Conservation (phyloP, 2,113 vertebrate species). For the Poecile atricapillus region DNA sequence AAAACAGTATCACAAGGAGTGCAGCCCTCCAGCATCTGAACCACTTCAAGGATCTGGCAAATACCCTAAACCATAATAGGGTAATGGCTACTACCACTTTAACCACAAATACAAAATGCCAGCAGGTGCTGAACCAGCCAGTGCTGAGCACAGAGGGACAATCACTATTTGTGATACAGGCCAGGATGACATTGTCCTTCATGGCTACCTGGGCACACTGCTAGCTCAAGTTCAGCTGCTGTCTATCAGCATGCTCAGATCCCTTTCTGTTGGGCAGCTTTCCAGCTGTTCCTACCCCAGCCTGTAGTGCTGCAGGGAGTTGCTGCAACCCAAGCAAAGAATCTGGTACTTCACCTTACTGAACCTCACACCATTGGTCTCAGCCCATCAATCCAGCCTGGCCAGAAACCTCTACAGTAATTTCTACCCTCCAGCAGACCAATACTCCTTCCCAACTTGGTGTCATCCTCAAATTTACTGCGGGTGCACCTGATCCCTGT, state of each 20-base stretch:
- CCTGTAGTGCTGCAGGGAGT: not conserved
- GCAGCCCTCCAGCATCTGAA: not conserved
- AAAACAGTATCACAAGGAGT: not conserved
- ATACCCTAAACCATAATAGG: not conserved
- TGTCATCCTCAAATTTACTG: not conserved
- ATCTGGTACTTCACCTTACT: not conserved
- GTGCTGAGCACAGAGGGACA: not conserved
- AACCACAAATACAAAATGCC: not conserved
- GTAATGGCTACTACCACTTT: not conserved
- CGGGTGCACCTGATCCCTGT: accelerated
- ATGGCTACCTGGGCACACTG: not conserved
- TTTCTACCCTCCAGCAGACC: not conserved
- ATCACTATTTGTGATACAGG: not conserved
- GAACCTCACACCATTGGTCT: not conserved
- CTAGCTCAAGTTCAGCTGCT: not conserved
- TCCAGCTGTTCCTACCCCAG: not conserved
- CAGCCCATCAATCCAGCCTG: accelerated
- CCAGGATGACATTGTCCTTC: not conserved
- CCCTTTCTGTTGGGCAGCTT: not conserved
- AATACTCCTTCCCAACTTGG: not conserved
- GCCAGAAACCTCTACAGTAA: not conserved
- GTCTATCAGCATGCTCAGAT: not conserved
- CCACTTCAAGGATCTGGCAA: not conserved
- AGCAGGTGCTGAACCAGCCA: not conserved
- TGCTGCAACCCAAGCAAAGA: not conserved